Evolutionary conservation across 1,140 invertebrate species (phyloP).

Genomic region (Drosophila nebulosa): DNA sequence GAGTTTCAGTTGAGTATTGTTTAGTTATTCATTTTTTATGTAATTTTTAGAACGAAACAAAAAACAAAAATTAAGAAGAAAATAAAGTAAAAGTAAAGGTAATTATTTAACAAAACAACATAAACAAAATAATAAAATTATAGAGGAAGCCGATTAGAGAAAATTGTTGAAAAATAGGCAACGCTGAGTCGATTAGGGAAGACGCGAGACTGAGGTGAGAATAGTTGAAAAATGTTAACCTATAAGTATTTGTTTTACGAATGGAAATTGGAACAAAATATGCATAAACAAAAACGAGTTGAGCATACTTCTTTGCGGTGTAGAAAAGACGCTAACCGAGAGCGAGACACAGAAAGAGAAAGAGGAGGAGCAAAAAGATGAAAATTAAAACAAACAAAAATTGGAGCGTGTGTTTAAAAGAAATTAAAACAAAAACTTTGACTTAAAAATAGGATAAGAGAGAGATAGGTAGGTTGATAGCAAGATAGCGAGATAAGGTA

Average conservation of each 20-base stretch:
- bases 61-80: conserved; percentile 33
- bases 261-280: conserved; percentile 18
- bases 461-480: conserved; percentile 30
- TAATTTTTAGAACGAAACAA: conserved; percentile 21
- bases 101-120: neutral
- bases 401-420: conserved; percentile 63
- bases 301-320: conserved; percentile 67
- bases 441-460: conserved; percentile 50
- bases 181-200: conserved; percentile 39
- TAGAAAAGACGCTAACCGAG: conserved; percentile 63
- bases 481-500: conserved; percentile 25
- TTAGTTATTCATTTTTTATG: conserved; percentile 10
- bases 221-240: conserved; percentile 9
- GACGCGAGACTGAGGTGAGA: conserved; percentile 37
- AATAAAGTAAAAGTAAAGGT: conserved; percentile 13
- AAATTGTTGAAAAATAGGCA: conserved; percentile 12
- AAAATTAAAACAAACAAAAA: conserved; percentile 56
- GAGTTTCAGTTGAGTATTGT: neutral
- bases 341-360: conserved; percentile 35
- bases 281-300: conserved; percentile 32
- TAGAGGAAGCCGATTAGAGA: neutral
- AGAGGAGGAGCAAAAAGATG: conserved; percentile 45
- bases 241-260: conserved; percentile 13
- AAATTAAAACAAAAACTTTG: conserved; percentile 55
- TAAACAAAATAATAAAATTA: neutral